These are phyloP conservation scores for Ophioderma brevispina DNA, from an alignment of 35 echinoderm and acorn worm species.

Conservation along the genomic window DNA sequence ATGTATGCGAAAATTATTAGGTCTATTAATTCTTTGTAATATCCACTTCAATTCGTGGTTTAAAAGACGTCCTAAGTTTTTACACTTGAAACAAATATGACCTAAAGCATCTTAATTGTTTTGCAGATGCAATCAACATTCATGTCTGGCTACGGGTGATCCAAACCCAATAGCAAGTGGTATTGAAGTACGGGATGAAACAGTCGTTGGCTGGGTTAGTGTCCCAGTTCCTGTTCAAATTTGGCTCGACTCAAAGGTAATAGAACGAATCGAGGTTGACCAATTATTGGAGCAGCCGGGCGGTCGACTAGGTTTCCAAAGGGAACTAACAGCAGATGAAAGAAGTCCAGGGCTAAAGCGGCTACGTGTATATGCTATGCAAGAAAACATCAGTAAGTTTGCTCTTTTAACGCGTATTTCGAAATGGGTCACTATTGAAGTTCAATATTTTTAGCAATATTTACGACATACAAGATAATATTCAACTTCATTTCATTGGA, in stretches of 20 bases:
- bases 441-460: too few species aligned
- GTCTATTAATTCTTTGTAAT: too few species aligned
- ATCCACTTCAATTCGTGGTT: too few species aligned
- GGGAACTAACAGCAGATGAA: constrained; percentile 62
- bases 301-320: constrained; percentile 71
- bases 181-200: constrained; percentile 1
- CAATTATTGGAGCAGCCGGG: constrained; percentile 73
- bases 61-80: too few species aligned
- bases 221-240: constrained; percentile 27
- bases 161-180: constrained; percentile 22
- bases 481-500: too few species aligned
- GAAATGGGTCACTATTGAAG: too few species aligned
- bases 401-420: too few species aligned
- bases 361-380: constrained; percentile 63
- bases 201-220: constrained; percentile 65
- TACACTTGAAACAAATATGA: too few species aligned
- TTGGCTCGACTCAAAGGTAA: constrained; percentile 25
- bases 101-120: too few species aligned
- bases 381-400: too few species aligned
- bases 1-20: too few species aligned
- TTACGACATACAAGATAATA: too few species aligned
- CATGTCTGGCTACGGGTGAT: constrained; percentile 64
- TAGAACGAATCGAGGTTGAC: constrained; percentile 35
- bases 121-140: background rate
- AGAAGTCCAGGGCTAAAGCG: constrained; percentile 69